Base-by-base conservation (phyloP, 2,888 invertebrate species). In the Leptinotarsa peninsularis region DNA sequence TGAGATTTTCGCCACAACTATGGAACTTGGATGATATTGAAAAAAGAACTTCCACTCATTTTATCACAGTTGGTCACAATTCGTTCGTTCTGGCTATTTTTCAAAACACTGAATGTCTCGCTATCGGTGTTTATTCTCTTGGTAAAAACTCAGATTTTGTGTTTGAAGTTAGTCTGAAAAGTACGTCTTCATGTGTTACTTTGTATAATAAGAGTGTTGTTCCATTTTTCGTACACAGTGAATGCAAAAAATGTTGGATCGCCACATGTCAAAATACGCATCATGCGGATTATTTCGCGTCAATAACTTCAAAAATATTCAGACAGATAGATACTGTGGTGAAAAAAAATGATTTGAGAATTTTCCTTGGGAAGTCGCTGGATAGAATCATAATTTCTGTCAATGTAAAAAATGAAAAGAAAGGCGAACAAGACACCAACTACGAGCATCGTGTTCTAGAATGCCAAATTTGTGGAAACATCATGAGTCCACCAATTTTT, bases 231-330 rank as follows among this genome's bases (percentile, higher is more conserved):
- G 17, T 7, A 43, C n/a, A n/a, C n/a, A n/a, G n/a, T 33, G 7
- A 63, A 63, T 63, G 63, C n/a, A 63, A 63, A n/a, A 63, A 63
- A 43, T 63, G 63, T n/a, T 63, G 63, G 63, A 63, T 63, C 4
- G 33, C 17, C 33, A 63, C 63, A 7, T 63, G 63, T n/a, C n/a
- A 43, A 3, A 63, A 63, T n/a, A 17, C 43, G 2, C 17, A 17
- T 18, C 63, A 63, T 43, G 13, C 27, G n/a, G 43, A 63, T 5
- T 63, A 63, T n/a, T n/a, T 63, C n/a, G n/a, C 63, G 2, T 17
- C 17, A 33, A 43, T 63, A n/a, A n/a, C 17, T 1, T n/a, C n/a
- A 43, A 27, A 63, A n/a, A 13, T 63, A 3, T 33, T 63, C 43
- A 63, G 7, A 33, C n/a, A 43, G 13, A 63, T 63, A n/a, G 5